Evolutionary conservation across 1,140 invertebrate genomes (phyloP), one percentile per base, ranked within the genome.

Genomic region (Aphelenchoides fujianensis): DNA sequence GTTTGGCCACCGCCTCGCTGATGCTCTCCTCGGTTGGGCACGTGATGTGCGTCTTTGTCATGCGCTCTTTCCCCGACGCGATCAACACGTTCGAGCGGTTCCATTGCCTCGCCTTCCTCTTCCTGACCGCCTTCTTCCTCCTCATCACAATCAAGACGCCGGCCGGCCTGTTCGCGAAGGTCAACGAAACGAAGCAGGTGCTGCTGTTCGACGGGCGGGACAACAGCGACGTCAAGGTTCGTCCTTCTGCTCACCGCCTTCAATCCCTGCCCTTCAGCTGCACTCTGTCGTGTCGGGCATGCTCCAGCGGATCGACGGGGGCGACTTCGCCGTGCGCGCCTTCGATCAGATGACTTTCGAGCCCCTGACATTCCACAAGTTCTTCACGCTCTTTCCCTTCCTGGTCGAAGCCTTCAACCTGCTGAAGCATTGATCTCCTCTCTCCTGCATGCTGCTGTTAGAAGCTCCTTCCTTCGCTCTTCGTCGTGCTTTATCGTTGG

Each of bases 101-200:
- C 12, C 5, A 7, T 59, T 19, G 5, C 23, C 7, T 59, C 55
- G 7, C 34, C 28, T 7, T 30, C 23, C 23, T 59, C 28, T 5
- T 59, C 5, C 55, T 59, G 12, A 19, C 5, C 23, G 19, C 5
- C 34, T 59, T 59, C 5, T 59, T 7, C 19, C 23, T 59, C 7
- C 55, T 59, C 5, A 59, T 59, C 19, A 19, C 19, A 27, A 59
- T 59, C 55, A 59, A 59, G 55, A 5, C 7, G 55, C 55, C 55
- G 5, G 55, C 55, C 55, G 55, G 5, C 5, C 34, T 59, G 23
- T 32, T 30, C 55, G 7, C 5, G 7, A 5, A 59, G 34, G 5
- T 59, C 55, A 5, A 59, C 55, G 55, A 59, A 7, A 59, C 55
- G 19, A 59, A 59, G 55, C 5, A 59, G 5, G 34, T 59, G 28